Evolutionary conservation across 2,888 invertebrate genomes (phyloP), one percentile per base, ranked within the genome.

Genomic region (Boloria selene): DNA sequence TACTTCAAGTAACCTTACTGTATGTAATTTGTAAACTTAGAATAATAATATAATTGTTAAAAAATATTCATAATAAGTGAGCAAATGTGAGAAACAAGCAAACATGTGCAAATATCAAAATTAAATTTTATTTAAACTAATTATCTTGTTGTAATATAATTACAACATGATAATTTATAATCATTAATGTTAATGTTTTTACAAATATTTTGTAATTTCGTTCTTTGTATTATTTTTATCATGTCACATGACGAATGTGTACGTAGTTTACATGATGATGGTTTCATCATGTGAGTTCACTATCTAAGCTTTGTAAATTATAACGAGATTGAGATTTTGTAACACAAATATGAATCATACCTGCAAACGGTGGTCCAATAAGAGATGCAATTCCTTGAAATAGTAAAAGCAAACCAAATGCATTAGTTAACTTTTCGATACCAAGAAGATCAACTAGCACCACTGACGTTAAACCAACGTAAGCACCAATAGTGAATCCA

Each of bases 381-480:
- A 98, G 94, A 1, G 98, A 98, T 4, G 98, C 98, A 63, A 98
- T 94, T 61, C 98, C 98, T 93, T 98, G 98, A 90, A 98, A 98
- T 60, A 99, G 93, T 71, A 99, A 89, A 61, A 98, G 93, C 49
- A 99, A 91, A 7, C 98, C 98, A 87, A 99, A 99, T 26, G 98
- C 98, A 86, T 98, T 98, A n/a, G 98, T 98, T 64, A 99, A 93
- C 80, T 95, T 96, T 73, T 98, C 98, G 73, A 98, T 90, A n/a
- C 98, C 98, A 61, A 99, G 92, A 51, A 99, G 93, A 87, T 99
- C 98, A 31, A 98, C 98, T 67, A 98, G 93, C 72, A 98, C 97
- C 62, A 98, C 98, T 22, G 98, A 98, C 3, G 98, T 98, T 61
- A 99, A 93, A n/a, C 98, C 98, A 56, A 98, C 98, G 84, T 98